Evolutionary conservation across 2,797 vertebrate genomes (phyloP).

Genomic region (Knipowitschia caucasica): DNA sequence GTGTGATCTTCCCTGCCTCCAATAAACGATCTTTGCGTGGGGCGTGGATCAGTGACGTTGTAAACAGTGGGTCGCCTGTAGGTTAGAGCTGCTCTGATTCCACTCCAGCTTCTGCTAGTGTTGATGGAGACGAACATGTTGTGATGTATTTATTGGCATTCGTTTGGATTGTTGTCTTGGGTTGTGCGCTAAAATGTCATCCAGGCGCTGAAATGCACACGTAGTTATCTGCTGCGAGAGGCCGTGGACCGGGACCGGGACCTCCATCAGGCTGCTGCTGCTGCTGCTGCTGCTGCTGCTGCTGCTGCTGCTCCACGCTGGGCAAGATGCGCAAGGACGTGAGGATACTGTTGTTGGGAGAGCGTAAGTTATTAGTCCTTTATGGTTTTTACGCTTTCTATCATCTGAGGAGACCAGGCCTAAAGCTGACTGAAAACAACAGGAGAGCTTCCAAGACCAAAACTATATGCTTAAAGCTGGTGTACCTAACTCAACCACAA

Average conservation of each 20-base stretch:
- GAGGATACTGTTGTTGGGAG: constrained; percentile 90
- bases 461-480: too few relatives aligned
- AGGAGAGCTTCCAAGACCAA: too few relatives aligned
- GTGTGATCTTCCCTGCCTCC: too few relatives aligned
- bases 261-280: constrained; percentile 12
- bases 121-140: neutral
- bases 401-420: neutral
- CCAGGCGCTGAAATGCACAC: constrained; percentile 36
- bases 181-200: neutral
- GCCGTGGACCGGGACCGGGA: constrained; percentile 31
- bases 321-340: constrained; percentile 91
- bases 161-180: neutral
- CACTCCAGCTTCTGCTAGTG: neutral
- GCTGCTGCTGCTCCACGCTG: constrained; percentile 27
- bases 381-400: neutral
- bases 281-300: constrained; percentile 10
- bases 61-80: constrained; percentile 10
- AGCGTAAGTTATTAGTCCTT: constrained; percentile 80
- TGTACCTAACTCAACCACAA: too few relatives aligned
- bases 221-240: constrained; percentile 43
- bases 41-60: constrained; percentile 36
- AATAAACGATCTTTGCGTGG: constrained; percentile 39
- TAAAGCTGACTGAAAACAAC: neutral
- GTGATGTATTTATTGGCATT: fast-evolving
- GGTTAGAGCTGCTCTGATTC: neutral